These are phyloP conservation scores for Lithophane leautieri DNA, from an alignment of 2,888 invertebrate species.

Conservation along the genomic window DNA sequence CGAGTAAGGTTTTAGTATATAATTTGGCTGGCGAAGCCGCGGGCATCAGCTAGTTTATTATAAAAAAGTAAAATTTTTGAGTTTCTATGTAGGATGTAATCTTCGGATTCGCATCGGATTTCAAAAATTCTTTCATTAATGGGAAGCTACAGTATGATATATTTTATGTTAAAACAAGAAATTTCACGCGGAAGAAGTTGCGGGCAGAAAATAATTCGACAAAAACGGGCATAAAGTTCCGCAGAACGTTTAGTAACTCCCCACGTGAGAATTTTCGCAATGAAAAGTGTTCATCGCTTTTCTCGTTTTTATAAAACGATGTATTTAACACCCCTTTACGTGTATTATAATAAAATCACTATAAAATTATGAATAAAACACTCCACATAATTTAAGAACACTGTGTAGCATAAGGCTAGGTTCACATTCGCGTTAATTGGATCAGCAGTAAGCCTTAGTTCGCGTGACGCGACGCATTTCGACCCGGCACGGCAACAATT, in stretches of 20 bases:
- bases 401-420: conserved; percentile 41
- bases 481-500: conserved; percentile 76
- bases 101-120: too few relatives aligned
- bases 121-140: too few relatives aligned
- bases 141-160: background rate
- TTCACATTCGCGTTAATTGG: conserved; percentile 67
- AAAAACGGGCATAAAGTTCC: background rate
- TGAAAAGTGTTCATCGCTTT: background rate
- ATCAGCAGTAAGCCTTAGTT: conserved; percentile 70
- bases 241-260: background rate
- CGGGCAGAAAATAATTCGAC: background rate
- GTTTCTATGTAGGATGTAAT: too few relatives aligned
- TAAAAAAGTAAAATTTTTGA: too few relatives aligned
- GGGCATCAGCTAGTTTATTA: too few relatives aligned
- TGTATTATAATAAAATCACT: conserved; percentile 5
- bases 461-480: conserved; percentile 78
- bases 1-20: too few relatives aligned
- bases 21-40: too few relatives aligned
- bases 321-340: background rate
- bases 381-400: conserved; percentile 18
- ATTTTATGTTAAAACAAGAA: background rate
- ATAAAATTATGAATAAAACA: conserved; percentile 19
- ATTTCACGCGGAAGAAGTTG: too few relatives aligned
- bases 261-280: background rate
- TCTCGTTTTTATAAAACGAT: background rate